Conservation (phyloP, 2,888 invertebrate species). For the Tetranychus piercei region DNA sequence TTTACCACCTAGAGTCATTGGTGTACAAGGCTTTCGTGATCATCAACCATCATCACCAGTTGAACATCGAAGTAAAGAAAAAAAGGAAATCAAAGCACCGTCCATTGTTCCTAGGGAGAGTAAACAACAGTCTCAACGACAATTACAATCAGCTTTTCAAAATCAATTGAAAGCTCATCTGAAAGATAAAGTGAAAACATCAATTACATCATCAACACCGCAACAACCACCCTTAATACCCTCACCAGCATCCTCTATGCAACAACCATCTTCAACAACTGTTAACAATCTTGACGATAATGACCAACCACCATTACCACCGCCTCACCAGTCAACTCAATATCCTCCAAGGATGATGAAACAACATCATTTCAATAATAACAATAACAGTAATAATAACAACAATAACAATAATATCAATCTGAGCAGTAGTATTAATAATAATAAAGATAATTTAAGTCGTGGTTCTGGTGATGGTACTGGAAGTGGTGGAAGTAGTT, state of each 20-base stretch:
- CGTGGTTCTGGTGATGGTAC: conserved; percentile 17
- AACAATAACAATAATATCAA: conserved; percentile 12
- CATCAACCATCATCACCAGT: background rate
- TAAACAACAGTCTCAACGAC: background rate
- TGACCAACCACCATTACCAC: conserved; percentile 6
- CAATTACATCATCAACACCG: background rate
- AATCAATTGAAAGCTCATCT: background rate
- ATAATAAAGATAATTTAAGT: conserved; percentile 1
- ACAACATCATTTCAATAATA: conserved; percentile 15
- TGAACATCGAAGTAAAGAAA: conserved; percentile 4
- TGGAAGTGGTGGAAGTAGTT: conserved; percentile 10
- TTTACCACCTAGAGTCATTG: conserved; percentile 6
- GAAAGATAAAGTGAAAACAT: background rate
- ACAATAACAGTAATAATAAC: conserved; percentile 9
- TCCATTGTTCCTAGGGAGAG: background rate
- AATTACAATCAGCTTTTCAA: conserved; percentile 9
- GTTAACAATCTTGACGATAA: conserved; percentile 3
- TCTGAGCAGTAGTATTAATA: background rate
- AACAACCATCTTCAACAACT: background rate
- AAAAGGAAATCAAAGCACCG: background rate
- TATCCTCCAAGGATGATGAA: conserved; percentile 10
- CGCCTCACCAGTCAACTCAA: conserved; percentile 11
- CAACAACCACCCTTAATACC: background rate
- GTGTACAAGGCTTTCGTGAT: conserved; percentile 8
- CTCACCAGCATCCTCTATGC: background rate